Percentiles rank a stretch among this genome's conserved stretches.
Evolutionary conservation across 35 echinoderm and acorn worm genomes (phyloP).

Genomic region (Acanthaster planci): DNA sequence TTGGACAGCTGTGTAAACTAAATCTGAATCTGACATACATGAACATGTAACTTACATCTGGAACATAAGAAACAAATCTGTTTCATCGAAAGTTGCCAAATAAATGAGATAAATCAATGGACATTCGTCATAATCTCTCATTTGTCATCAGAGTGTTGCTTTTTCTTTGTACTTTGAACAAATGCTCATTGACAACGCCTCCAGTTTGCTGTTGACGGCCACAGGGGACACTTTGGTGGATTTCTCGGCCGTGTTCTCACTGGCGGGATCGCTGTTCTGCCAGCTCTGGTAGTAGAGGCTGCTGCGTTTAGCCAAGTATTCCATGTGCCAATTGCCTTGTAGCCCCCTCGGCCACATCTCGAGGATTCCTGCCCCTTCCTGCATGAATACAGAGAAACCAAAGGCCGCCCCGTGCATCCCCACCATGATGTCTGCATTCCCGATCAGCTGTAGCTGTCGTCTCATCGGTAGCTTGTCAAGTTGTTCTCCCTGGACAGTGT

Average conservation of each 20-base stretch:
- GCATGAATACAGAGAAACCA: not conserved
- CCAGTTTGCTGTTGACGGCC: not conserved
- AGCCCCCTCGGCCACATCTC: constrained; percentile 5
- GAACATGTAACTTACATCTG: too few relatives aligned
- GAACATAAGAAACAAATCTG: too few relatives aligned
- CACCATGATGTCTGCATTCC: constrained; percentile 4
- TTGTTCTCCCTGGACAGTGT: not conserved
- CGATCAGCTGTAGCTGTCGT: not conserved
- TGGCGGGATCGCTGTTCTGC: not conserved
- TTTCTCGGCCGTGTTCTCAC: not conserved
- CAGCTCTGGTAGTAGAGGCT: constrained; percentile 17
- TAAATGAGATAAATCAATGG: too few relatives aligned
- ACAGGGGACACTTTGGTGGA: constrained; percentile 13
- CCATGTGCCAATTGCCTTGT: constrained; percentile 38
- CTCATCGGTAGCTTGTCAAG: not conserved
- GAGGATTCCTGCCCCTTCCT: not conserved
- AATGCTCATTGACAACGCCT: not conserved
- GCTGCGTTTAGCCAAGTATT: constrained; percentile 34
- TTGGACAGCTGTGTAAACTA: too few relatives aligned
- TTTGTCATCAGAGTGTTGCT: too few relatives aligned
- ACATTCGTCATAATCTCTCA: too few relatives aligned
- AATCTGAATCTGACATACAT: too few relatives aligned
- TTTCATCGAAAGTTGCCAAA: too few relatives aligned
- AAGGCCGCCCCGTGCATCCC: constrained; percentile 10
- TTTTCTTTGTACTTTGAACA: not conserved